phyloP scores from a whole-genome alignment of 2,888 invertebrate genomes.

The Eugnorisma glareosa region DNA sequence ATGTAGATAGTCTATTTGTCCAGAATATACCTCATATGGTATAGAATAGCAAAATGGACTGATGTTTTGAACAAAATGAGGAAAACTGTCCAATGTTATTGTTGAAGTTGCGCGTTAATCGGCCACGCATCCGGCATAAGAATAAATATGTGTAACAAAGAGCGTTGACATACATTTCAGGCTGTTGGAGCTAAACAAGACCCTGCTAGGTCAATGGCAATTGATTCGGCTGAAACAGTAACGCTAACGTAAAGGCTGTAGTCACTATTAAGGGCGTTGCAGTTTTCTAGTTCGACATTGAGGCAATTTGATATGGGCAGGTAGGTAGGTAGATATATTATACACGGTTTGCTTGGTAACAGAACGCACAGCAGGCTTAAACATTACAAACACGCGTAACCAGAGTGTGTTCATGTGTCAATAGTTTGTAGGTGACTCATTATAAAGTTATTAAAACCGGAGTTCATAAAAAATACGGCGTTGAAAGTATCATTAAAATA shows the following conservation, averaged over 20 bases:
- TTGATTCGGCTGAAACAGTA: conserved; percentile 41
- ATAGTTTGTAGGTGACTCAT: conserved; percentile 64
- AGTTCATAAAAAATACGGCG: conserved; percentile 15
- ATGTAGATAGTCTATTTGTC: conserved; percentile 15
- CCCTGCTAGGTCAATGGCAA: conserved; percentile 54
- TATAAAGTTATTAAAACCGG: conserved; percentile 57
- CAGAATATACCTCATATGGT: not conserved
- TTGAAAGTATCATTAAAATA: conserved; percentile 23
- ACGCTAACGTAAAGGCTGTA: conserved; percentile 22
- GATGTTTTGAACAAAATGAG: conserved; percentile 50
- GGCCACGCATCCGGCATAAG: conserved; percentile 58
- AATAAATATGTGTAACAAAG: conserved; percentile 30
- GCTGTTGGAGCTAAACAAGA: conserved; percentile 40
- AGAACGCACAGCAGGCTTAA: conserved; percentile 61
- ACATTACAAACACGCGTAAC: conserved; percentile 69
- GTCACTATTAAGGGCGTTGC: conserved; percentile 16
- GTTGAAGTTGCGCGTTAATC: conserved; percentile 58
- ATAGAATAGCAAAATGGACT: conserved; percentile 19
- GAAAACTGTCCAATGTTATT: conserved; percentile 60
- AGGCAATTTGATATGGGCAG: conserved; percentile 54
- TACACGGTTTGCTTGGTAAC: conserved; percentile 54
- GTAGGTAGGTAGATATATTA: conserved; percentile 30
- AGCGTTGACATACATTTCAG: conserved; percentile 62
- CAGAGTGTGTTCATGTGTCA: conserved; percentile 70
- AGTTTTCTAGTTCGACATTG: conserved; percentile 41